Evolutionary conservation across 2,113 vertebrate species (phyloP).

Genomic region (Syrrhaptes paradoxus): DNA sequence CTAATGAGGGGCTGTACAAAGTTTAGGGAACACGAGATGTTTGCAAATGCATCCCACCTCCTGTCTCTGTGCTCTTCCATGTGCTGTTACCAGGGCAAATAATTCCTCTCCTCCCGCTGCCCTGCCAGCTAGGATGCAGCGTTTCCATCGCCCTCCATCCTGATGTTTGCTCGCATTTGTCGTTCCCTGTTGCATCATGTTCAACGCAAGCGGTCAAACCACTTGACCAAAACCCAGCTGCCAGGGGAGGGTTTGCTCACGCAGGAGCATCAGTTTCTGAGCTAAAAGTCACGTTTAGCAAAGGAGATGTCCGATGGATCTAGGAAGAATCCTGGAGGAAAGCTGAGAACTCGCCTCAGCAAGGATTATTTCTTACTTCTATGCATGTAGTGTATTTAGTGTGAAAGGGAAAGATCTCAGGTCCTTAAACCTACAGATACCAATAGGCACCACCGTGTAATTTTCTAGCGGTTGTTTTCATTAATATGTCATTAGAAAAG

Average conservation of each 20-base stretch:
- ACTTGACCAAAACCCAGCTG: neutral
- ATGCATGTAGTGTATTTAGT: accelerated
- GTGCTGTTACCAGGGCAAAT: neutral
- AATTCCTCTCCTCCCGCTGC: neutral
- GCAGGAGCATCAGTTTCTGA: neutral
- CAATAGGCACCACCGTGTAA: neutral
- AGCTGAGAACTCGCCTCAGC: neutral
- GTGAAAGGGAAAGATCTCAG: neutral
- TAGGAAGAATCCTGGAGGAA: neutral
- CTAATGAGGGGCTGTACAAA: neutral
- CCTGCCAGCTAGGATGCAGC: neutral
- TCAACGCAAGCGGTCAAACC: neutral
- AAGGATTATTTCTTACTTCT: neutral
- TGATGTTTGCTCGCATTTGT: neutral
- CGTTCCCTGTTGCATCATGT: neutral
- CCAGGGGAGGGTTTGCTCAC: neutral
- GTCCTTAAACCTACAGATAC: neutral
- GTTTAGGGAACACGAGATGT: neutral
- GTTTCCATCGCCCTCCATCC: neutral
- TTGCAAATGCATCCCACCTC: neutral
- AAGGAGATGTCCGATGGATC: neutral
- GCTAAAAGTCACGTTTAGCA: neutral
- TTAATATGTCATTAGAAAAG: neutral
- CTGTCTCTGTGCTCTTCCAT: neutral
- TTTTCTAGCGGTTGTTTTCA: neutral